phyloP scores from a whole-genome alignment of 1,140 invertebrate genomes.

The Hyposmocoma kahamanoa region DNA sequence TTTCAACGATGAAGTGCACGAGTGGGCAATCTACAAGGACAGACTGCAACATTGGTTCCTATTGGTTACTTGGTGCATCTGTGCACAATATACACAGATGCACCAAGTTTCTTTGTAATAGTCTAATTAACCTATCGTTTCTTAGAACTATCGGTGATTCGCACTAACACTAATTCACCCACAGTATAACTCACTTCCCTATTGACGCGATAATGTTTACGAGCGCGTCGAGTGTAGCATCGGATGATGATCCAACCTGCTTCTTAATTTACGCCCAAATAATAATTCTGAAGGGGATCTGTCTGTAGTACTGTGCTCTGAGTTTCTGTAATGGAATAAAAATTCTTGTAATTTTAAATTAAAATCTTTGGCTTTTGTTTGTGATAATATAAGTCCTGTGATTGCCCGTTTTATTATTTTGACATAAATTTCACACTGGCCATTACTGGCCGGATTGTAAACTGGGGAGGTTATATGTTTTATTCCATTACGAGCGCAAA shows the following conservation, averaged over 20 bases:
- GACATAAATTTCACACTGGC: slow-evolving; percentile 1
- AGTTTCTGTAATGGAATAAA: slow-evolving; percentile 9
- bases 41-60: too few relatives aligned
- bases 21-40: too few relatives aligned
- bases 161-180: background rate
- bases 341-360: slow-evolving; percentile 3
- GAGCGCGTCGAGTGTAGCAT: background rate
- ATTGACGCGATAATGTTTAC: background rate
- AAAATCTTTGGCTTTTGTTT: background rate
- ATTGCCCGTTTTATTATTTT: slow-evolving; percentile 2
- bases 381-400: slow-evolving; percentile 1
- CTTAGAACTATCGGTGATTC: background rate
- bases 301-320: background rate
- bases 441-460: slow-evolving; percentile 5
- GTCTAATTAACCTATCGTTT: background rate
- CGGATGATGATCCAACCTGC: slow-evolving; percentile 1
- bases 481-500: background rate
- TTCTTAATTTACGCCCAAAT: background rate
- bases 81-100: background rate
- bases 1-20: too few relatives aligned
- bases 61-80: too few relatives aligned
- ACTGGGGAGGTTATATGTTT: background rate
- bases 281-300: slow-evolving; percentile 3
- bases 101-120: background rate
- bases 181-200: background rate